Evolutionary conservation across 2,797 vertebrate species (phyloP), one percentile per base, ranked within the genome.

Genomic region (Microctenopoma stevenorrisi): DNA sequence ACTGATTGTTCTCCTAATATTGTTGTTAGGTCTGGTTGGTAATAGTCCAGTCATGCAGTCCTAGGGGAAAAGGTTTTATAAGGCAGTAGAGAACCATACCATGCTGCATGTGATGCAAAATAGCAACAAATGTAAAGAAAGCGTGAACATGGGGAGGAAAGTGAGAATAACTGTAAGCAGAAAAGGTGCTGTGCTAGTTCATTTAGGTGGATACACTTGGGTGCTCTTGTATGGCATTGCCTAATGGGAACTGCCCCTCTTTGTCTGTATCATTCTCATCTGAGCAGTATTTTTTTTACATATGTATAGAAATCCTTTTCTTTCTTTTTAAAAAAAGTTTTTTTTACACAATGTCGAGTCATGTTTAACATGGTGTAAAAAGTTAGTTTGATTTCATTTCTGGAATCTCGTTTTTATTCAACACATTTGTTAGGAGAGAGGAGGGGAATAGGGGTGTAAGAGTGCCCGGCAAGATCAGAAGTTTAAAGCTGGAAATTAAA

Each of bases 201-300:
- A 85, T 89, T 90, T 90, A 75, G 54, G 65, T 50, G 14, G 56
- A 72, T 33, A 49, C 40, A 88, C 79, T 43, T 30, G 55, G 46
- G 25, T 38, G 64, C 67, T 73, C 33, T 42, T 49, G 68, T 71
- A 72, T 71, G 79, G 49, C 42, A 64, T 81, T 72, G 54, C 64
- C 75, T 89, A 81, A 90, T 82, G 76, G 68, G 72, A 73, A 82
- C 84, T 76, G 70, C 60, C 63, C 74, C 51, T 63, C 58, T 49
- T 62, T 22, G 53, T 61, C 40, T 59, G 11, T 37, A 7, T 57
- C 73, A 57, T 62, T 76, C 43, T 66, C 15, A 0, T 35, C 12
- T 25, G 48, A 40, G 67, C 14, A 18, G 59, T 38, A 55, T 33
- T 16, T 42, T 12, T 40, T 40, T 40, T 15, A 11, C 37, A 38